Evolutionary conservation across 1,140 invertebrate species (phyloP).

Genomic region (Teleogryllus occipitalis): DNA sequence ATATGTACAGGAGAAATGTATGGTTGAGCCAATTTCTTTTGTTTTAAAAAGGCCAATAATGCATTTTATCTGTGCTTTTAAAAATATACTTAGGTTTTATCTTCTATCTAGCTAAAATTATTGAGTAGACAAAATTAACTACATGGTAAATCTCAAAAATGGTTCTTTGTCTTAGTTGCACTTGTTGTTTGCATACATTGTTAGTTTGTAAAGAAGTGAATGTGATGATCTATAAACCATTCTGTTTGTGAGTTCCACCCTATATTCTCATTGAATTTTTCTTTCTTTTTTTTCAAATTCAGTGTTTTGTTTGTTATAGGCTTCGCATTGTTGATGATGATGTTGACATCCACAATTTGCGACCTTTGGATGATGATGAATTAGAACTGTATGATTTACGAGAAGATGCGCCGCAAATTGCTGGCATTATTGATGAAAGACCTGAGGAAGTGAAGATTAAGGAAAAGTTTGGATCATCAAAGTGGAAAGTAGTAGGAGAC

Average conservation of each 20-base stretch:
- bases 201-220: too few species aligned
- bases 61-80: too few species aligned
- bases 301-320: constrained; percentile 43
- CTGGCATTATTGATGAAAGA: constrained; percentile 81
- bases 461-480: constrained; percentile 52
- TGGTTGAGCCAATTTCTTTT: too few species aligned
- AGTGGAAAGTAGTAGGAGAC: constrained; percentile 61
- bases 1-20: too few species aligned
- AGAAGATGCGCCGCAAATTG: constrained; percentile 83
- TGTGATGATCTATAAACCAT: not conserved
- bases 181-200: not conserved
- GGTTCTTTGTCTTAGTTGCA: not conserved
- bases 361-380: constrained; percentile 53
- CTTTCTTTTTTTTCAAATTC: not conserved
- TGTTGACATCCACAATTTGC: constrained; percentile 55
- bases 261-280: not conserved
- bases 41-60: too few species aligned
- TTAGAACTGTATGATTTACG: constrained; percentile 56
- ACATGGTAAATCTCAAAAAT: not conserved
- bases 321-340: constrained; percentile 88
- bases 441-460: constrained; percentile 55
- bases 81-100: too few species aligned
- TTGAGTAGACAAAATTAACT: not conserved
- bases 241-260: constrained; percentile 9
- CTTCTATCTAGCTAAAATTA: too few species aligned